phyloP scores from a whole-genome alignment of 2,797 vertebrate genomes.

The Parotocinclus haroldoi region DNA sequence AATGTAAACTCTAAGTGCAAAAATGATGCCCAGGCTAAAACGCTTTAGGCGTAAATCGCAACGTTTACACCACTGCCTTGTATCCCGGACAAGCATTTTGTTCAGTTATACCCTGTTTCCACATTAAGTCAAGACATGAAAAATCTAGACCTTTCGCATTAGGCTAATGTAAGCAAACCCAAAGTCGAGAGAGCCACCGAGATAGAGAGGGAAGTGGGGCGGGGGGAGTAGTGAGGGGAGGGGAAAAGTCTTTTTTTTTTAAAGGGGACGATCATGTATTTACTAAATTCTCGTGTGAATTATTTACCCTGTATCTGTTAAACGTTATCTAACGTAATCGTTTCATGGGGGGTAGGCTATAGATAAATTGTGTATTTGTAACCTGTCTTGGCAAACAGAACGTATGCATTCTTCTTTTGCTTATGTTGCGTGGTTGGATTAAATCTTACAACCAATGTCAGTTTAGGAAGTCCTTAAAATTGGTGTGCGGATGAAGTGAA shows the following conservation, averaged over 20 bases:
- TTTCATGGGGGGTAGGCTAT: constrained; percentile 18
- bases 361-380: not conserved
- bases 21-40: constrained; percentile 84
- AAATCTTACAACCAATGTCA: constrained; percentile 34
- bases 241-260: constrained; percentile 35
- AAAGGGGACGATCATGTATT: constrained; percentile 42
- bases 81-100: constrained; percentile 87
- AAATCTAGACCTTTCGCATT: constrained; percentile 67
- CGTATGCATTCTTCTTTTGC: constrained; percentile 17
- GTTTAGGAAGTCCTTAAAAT: constrained; percentile 40
- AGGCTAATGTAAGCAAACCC: constrained; percentile 65
- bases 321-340: constrained; percentile 15
- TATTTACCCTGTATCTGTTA: constrained; percentile 73
- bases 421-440: constrained; percentile 36
- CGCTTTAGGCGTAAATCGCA: constrained; percentile 67
- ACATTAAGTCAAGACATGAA: constrained; percentile 88
- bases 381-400: constrained; percentile 28
- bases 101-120: constrained; percentile 99
- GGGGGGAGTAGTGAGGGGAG: constrained; percentile 13
- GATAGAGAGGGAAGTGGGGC: constrained; percentile 4
- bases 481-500: constrained; percentile 55
- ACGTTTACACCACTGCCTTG: constrained; percentile 71
- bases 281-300: constrained; percentile 65
- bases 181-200: constrained; percentile 32
- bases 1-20: constrained; percentile 99